Conservation (phyloP, 2,888 invertebrate species). For the Julus scanicus region DNA sequence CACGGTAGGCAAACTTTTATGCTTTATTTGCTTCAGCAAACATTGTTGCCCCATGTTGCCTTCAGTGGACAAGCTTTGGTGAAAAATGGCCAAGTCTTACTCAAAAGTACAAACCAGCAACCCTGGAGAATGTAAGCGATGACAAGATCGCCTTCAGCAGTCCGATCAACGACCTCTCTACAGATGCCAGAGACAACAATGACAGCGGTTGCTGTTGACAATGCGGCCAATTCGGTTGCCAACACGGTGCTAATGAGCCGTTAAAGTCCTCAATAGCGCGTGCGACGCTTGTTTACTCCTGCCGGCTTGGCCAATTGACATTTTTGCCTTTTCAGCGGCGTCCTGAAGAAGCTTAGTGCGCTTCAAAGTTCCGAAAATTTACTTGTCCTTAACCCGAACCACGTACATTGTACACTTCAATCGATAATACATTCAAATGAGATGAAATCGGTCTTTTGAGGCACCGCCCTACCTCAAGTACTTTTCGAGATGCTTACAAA, state of each 20-base stretch:
- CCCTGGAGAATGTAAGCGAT: background rate
- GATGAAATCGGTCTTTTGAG: too few species aligned
- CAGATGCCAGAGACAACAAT: background rate
- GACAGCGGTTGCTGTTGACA: constrained; percentile 30
- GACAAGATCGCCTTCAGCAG: background rate
- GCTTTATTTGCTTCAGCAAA: too few species aligned
- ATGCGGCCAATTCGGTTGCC: constrained; percentile 27
- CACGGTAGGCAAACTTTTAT: too few species aligned
- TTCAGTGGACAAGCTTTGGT: too few species aligned
- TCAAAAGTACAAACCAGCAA: background rate
- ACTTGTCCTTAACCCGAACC: too few species aligned
- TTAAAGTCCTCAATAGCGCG: constrained; percentile 13
- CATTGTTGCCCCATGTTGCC: too few species aligned
- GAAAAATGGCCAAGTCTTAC: too few species aligned
- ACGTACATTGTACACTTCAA: too few species aligned
- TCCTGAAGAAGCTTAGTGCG: background rate
- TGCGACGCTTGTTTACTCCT: background rate
- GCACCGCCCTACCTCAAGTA: too few species aligned
- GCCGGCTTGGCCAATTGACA: background rate
- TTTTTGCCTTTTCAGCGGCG: constrained; percentile 33
- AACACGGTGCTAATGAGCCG: constrained; percentile 33
- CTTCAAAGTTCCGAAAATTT: too few species aligned
- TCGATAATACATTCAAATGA: too few species aligned
- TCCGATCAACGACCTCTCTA: background rate
- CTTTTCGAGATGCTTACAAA: too few species aligned